Base-by-base conservation (phyloP, 2,888 invertebrate genomes). In the Horisme vitalbata region DNA sequence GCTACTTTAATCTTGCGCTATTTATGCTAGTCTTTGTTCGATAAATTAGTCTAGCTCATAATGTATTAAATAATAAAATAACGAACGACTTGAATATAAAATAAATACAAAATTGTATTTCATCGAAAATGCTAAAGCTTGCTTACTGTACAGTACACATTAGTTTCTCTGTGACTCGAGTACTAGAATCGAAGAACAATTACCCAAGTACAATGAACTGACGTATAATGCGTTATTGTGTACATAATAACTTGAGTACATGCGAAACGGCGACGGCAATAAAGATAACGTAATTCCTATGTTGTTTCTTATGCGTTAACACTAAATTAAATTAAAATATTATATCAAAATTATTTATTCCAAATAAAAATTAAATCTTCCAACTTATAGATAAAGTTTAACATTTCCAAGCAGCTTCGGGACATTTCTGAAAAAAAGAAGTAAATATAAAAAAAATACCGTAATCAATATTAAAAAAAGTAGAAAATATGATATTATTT, bases 401-500 rank as follows among this genome's bases (percentile, higher is more conserved):
- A 47, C 80, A 83, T 43, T 74, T 79, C 79, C 81, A 82, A 0
- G 75, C 66, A 0, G 71, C 59, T 2, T 71, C 61, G 0, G 87
- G 85, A 54, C 87, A 87, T 83, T 83, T 83, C 81, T 83, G 81
- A 50, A 79, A 82, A 55, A 53, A 54, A 55, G 32, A 45, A n/a
- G n/a, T n/a, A n/a, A n/a, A 4, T 2, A 13, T 11, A 14, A 11
- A 7, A 5, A n/a, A n/a, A n/a, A n/a, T n/a, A n/a, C n/a, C n/a
- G n/a, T n/a, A n/a, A n/a, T n/a, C n/a, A n/a, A n/a, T n/a, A n/a
- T n/a, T n/a, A n/a, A n/a, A n/a, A n/a, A n/a, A n/a, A n/a, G n/a
- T n/a, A n/a, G n/a, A n/a, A n/a, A n/a, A n/a, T n/a, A n/a, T n/a
- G n/a, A n/a, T n/a, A n/a, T n/a, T n/a, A n/a, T n/a, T n/a, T n/a